A percentile compares a stretch with the other conserved stretches of the same genome.
Evolutionary conservation across 2,888 invertebrate species (phyloP).

Genomic region (Coenonympha glycerion): DNA sequence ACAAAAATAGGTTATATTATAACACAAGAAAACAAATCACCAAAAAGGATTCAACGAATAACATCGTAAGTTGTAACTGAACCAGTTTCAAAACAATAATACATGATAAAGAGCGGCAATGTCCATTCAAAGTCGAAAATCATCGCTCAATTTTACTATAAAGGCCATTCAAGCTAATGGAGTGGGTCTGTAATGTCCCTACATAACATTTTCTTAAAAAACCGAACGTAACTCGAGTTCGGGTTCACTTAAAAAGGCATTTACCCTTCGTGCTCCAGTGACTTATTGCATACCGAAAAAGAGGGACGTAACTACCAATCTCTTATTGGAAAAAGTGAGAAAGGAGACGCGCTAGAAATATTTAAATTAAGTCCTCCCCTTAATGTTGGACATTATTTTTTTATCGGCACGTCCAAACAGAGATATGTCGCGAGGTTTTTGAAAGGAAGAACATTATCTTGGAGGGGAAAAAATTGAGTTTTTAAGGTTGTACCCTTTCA

Average conservation of each 20-base stretch:
- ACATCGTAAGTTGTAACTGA: neutral
- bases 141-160: slow-evolving; percentile 36
- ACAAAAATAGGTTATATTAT: too few species aligned
- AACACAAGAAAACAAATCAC: neutral
- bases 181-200: slow-evolving; percentile 38
- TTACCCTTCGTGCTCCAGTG: slow-evolving; percentile 50
- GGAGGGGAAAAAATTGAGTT: slow-evolving; percentile 16
- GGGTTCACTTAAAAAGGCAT: slow-evolving; percentile 69
- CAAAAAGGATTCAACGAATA: neutral
- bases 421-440: slow-evolving; percentile 53
- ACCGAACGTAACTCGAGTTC: slow-evolving; percentile 35
- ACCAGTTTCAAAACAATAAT: slow-evolving; percentile 4
- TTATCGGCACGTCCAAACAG: slow-evolving; percentile 66
- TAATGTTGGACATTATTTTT: slow-evolving; percentile 73
- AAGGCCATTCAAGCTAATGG: slow-evolving; percentile 46
- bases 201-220: slow-evolving; percentile 51
- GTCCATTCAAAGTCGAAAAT: slow-evolving; percentile 15
- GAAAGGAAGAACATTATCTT: slow-evolving; percentile 40
- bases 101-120: slow-evolving; percentile 9
- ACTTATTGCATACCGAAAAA: slow-evolving; percentile 53
- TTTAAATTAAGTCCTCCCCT: slow-evolving; percentile 71
- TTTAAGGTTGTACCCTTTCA: slow-evolving; percentile 7
- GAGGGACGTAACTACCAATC: slow-evolving; percentile 35
- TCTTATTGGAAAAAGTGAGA: slow-evolving; percentile 33
- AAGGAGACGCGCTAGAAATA: slow-evolving; percentile 50